phyloP scores from a whole-genome alignment of 2,113 vertebrate species.

The Daboia siamensis region DNA sequence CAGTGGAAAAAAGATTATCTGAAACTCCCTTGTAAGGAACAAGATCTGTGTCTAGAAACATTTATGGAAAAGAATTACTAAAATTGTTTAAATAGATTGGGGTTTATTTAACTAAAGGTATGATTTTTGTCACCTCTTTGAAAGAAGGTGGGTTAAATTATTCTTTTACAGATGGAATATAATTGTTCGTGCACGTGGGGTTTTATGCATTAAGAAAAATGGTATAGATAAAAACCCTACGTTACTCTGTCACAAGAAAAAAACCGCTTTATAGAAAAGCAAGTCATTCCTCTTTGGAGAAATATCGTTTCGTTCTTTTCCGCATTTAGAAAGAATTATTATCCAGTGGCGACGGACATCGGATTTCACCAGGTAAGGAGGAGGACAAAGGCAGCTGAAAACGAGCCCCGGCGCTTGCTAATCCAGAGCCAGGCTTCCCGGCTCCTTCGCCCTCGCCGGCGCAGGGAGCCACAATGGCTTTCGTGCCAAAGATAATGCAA shows the following conservation, averaged over 20 bases:
- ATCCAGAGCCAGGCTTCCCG: not conserved
- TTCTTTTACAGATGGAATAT: not conserved
- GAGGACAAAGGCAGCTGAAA: not conserved
- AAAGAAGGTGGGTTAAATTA: not conserved
- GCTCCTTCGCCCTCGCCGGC: not conserved
- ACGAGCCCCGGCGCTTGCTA: not conserved
- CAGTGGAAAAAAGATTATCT: not conserved
- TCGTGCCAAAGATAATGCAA: not conserved
- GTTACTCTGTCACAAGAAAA: not conserved
- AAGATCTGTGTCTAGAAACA: not conserved
- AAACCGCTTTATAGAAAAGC: not conserved
- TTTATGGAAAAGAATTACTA: not conserved
- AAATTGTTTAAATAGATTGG: not conserved
- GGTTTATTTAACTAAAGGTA: not conserved
- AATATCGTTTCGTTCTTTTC: not conserved
- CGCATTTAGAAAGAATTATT: not conserved
- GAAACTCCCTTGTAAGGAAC: not conserved
- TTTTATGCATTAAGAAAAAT: not conserved
- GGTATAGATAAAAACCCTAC: not conserved
- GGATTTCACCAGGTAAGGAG: not conserved
- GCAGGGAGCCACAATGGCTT: not conserved
- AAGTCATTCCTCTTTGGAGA: not conserved
- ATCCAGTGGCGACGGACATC: not conserved
- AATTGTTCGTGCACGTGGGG: not conserved
- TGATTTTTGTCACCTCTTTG: not conserved